These are phyloP conservation scores for Isichthys henryi DNA, from an alignment of 2,113 vertebrate species.

Conservation along the genomic window DNA sequence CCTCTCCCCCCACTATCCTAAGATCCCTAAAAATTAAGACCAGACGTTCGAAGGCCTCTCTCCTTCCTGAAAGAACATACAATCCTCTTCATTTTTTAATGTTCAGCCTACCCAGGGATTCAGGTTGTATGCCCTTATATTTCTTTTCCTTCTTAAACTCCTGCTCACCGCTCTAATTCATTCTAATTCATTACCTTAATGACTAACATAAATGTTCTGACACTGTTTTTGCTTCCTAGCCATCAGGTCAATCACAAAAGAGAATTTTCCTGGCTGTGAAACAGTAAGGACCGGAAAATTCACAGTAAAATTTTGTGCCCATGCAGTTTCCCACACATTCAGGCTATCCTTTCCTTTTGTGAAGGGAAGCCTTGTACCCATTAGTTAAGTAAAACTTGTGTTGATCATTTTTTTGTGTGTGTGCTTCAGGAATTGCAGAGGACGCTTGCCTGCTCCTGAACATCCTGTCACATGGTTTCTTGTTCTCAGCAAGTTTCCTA, in stretches of 20 bases:
- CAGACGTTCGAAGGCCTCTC: neutral
- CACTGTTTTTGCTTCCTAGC: neutral
- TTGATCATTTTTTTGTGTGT: neutral
- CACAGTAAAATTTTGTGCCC: neutral
- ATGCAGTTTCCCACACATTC: neutral
- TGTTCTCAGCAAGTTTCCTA: neutral
- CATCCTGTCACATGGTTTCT: neutral
- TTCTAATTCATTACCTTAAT: slow-evolving; percentile 17
- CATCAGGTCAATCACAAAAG: neutral
- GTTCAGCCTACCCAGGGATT: neutral
- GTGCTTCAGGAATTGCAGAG: neutral
- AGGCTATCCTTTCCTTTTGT: neutral
- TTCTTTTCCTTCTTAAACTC: slow-evolving; percentile 3
- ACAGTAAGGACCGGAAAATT: neutral
- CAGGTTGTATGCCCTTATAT: neutral
- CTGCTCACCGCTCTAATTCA: slow-evolving; percentile 18
- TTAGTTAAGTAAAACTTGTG: neutral
- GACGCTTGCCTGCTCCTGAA: neutral
- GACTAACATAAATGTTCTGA: neutral
- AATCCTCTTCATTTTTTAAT: neutral
- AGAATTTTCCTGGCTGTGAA: neutral
- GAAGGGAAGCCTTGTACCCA: neutral
- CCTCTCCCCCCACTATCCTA: neutral
- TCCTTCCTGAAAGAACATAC: neutral
- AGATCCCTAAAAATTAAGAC: slow-evolving; percentile 13